Evolutionary conservation across 2,797 vertebrate genomes (phyloP).

Genomic region (Hemitrygon akajei): DNA sequence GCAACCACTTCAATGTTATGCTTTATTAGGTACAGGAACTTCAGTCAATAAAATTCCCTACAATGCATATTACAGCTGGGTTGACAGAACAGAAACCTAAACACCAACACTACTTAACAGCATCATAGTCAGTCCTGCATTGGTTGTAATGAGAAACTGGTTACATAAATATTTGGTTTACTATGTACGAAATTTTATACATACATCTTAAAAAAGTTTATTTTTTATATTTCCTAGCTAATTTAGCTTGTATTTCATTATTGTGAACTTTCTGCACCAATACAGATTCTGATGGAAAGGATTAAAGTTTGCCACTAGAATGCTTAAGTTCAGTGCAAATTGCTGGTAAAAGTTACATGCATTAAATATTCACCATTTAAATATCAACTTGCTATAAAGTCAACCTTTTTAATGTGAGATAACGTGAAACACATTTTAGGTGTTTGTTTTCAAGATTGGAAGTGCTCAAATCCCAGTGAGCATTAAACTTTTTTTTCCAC

Average conservation of each 20-base stretch:
- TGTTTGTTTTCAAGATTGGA: neutral
- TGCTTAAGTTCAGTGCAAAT: constrained; percentile 31
- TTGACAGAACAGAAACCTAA: neutral
- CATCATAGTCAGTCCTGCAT: constrained; percentile 10
- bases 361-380: constrained; percentile 32
- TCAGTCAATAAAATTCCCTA: constrained; percentile 36
- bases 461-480: constrained; percentile 1
- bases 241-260: constrained; percentile 32
- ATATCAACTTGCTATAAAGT: neutral
- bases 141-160: neutral
- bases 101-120: neutral
- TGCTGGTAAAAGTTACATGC: constrained; percentile 18
- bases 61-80: neutral
- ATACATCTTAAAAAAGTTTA: constrained; percentile 9
- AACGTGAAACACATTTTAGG: constrained; percentile 3
- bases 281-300: constrained; percentile 12
- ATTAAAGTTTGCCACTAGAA: neutral
- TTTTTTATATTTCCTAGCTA: constrained; percentile 27
- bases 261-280: constrained; percentile 13
- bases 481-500: neutral
- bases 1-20: neutral
- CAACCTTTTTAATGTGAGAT: constrained; percentile 1
- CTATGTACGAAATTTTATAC: constrained; percentile 4
- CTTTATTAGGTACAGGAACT: constrained; percentile 27
- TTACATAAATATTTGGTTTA: constrained; percentile 33